These are phyloP conservation scores for Glaucidium brasilianum DNA, from an alignment of 2,113 vertebrate genomes.

Conservation along the genomic window DNA sequence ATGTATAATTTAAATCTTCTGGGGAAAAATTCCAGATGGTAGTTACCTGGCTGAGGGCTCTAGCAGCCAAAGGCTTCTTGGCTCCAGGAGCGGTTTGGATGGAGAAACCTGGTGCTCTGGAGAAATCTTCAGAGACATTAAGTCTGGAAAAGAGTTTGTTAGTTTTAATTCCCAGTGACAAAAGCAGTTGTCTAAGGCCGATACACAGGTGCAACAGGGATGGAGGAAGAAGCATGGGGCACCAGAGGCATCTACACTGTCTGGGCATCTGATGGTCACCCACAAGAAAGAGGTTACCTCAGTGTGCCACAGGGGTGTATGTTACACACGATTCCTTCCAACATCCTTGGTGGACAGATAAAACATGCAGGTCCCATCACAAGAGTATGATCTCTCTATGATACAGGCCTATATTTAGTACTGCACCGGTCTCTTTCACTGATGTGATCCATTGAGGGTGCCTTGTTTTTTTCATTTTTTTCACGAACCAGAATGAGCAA, in stretches of 20 bases:
- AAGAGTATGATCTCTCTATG: not conserved
- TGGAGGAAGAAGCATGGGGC: not conserved
- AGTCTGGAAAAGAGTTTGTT: not conserved
- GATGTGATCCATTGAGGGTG: not conserved
- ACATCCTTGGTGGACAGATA: not conserved
- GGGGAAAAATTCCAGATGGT: not conserved
- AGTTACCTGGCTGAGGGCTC: not conserved
- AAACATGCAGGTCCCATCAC: not conserved
- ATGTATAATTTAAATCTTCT: not conserved
- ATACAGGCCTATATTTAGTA: not conserved
- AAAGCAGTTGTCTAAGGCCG: not conserved
- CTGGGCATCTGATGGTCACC: not conserved
- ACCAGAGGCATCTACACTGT: not conserved
- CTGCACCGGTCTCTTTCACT: not conserved
- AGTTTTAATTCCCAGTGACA: not conserved
- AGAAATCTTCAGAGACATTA: not conserved
- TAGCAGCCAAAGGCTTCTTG: not conserved
- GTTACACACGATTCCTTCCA: not conserved
- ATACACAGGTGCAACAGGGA: not conserved
- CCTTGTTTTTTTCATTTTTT: not conserved
- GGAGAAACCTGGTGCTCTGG: not conserved
- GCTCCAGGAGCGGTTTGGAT: not conserved
- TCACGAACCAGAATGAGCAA: not conserved
- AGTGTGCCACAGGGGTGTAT: not conserved
- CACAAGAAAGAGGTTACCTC: not conserved